Conservation (phyloP, 2,888 invertebrate genomes). For the Ophraella communa region DNA sequence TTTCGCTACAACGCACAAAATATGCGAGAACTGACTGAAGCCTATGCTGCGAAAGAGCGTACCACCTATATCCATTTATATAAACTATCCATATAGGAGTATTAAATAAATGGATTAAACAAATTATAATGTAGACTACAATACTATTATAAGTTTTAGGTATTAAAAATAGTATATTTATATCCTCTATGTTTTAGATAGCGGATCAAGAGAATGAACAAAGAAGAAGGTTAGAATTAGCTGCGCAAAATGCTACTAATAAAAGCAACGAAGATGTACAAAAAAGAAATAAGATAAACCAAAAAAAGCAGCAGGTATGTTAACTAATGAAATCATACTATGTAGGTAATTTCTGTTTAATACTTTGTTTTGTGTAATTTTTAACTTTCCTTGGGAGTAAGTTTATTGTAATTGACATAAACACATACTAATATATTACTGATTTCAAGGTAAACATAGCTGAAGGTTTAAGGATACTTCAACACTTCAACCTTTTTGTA, state of each 20-base stretch:
- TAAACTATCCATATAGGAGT: too few relatives aligned
- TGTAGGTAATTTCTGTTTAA: background rate
- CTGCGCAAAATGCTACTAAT: constrained; percentile 73
- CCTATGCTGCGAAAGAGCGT: too few relatives aligned
- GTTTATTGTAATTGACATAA: background rate
- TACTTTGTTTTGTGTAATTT: background rate
- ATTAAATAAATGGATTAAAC: too few relatives aligned
- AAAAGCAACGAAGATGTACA: constrained; percentile 74
- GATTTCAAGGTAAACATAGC: too few relatives aligned
- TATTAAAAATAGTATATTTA: too few relatives aligned
- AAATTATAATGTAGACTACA: too few relatives aligned
- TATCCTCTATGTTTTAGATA: constrained; percentile 66
- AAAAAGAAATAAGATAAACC: constrained; percentile 78
- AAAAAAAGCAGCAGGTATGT: constrained; percentile 90
- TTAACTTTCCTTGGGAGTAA: background rate
- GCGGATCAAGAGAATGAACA: constrained; percentile 94
- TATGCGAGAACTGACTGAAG: too few relatives aligned
- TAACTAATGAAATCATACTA: background rate
- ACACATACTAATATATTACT: background rate
- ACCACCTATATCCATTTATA: too few relatives aligned
- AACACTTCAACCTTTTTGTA: too few relatives aligned
- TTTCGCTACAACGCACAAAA: too few relatives aligned
- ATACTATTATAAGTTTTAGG: too few relatives aligned
- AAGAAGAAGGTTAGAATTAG: constrained; percentile 83
- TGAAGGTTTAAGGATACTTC: too few relatives aligned